These are phyloP conservation scores for Rachycentron canadum DNA, from an alignment of 2,797 vertebrate genomes.

Conservation along the genomic window DNA sequence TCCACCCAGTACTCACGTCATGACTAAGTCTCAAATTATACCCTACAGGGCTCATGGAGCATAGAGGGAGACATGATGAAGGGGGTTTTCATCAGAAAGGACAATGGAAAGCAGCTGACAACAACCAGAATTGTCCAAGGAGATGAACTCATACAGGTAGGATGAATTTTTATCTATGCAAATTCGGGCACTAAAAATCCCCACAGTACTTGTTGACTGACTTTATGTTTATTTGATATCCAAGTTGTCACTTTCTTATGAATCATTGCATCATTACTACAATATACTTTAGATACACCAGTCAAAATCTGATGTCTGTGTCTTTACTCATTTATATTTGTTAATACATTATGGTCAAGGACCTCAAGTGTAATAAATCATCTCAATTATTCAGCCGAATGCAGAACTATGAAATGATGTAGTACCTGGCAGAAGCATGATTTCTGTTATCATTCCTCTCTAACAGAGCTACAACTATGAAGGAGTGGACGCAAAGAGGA, in stretches of 20 bases:
- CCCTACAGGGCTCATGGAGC: constrained; percentile 88
- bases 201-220: not conserved
- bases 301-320: not conserved
- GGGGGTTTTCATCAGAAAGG: constrained; percentile 89
- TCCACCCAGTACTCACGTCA: not conserved
- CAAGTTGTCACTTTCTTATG: not conserved
- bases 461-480: constrained; percentile 92
- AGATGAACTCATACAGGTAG: constrained; percentile 92
- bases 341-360: not conserved
- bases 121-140: constrained; percentile 84
- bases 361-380: not conserved
- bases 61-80: constrained; percentile 87
- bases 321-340: not conserved
- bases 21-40: not conserved
- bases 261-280: not conserved
- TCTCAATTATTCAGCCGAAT: not conserved
- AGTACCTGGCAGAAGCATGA: not conserved
- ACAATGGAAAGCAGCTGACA: constrained; percentile 90
- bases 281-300: not conserved
- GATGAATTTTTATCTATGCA: constrained; percentile 8
- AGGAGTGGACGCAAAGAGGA: constrained; percentile 92
- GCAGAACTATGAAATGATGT: not conserved
- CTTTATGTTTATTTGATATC: not conserved
- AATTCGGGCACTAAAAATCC: not conserved
- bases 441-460: constrained; percentile 30